Evolutionary conservation across 1,140 invertebrate species (phyloP).

Genomic region (Drosophila pachea): DNA sequence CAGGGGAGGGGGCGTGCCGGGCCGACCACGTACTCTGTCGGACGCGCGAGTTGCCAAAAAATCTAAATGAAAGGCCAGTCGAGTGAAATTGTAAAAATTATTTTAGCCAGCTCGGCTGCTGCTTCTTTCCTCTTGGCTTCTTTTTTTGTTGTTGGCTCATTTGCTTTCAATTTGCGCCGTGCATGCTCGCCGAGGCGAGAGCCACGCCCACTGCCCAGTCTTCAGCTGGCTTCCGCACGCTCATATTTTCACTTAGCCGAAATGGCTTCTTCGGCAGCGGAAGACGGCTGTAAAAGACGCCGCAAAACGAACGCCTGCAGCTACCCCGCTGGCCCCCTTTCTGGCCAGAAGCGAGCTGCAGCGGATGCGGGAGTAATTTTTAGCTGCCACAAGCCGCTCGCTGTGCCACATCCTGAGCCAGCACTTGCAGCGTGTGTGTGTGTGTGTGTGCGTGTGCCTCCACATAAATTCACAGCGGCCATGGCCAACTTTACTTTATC

Average conservation of each 20-base stretch:
- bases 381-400: conserved; percentile 42
- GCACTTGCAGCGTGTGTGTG: conserved; percentile 16
- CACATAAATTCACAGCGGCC: conserved; percentile 37
- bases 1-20: conserved; percentile 27
- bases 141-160: conserved; percentile 59
- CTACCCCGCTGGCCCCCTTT: conserved; percentile 1
- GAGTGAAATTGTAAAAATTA: conserved; percentile 46
- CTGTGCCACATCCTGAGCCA: conserved; percentile 31
- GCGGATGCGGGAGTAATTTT: conserved; percentile 74
- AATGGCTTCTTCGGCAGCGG: conserved; percentile 63
- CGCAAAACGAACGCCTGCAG: conserved; percentile 70
- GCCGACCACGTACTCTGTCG: conserved; percentile 46
- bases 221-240: conserved; percentile 55
- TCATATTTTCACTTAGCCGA: conserved; percentile 70
- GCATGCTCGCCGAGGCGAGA: conserved; percentile 57
- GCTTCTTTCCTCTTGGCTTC: not conserved
- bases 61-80: conserved; percentile 42
- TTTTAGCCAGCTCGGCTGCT: conserved; percentile 13
- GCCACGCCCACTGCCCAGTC: conserved; percentile 14
- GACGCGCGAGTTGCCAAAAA: conserved; percentile 11
- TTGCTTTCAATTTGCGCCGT: conserved; percentile 73
- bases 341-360: conserved; percentile 52
- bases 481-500: conserved; percentile 46
- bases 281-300: conserved; percentile 69
- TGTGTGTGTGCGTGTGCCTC: conserved; percentile 12